phyloP scores from a whole-genome alignment of 2,113 vertebrate species.

The Cavia porcellus region DNA sequence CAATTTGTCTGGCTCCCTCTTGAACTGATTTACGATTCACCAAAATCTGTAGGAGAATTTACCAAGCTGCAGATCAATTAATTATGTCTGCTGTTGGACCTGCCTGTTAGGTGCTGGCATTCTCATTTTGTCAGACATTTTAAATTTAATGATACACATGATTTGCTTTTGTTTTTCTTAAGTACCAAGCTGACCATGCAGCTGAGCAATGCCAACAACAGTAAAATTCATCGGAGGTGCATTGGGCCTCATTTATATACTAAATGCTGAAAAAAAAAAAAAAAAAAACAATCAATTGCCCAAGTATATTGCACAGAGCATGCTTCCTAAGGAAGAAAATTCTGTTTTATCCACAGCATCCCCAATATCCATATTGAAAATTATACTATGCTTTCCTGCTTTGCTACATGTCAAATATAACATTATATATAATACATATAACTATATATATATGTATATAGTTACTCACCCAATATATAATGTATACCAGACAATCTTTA shows the following conservation, averaged over 20 bases:
- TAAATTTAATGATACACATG: background rate
- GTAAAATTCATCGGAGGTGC: background rate
- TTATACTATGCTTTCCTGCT: background rate
- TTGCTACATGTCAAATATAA: background rate
- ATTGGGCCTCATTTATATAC: background rate
- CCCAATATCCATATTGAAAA: background rate
- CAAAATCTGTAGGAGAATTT: constrained; percentile 57
- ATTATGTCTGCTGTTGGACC: constrained; percentile 47
- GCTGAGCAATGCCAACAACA: background rate
- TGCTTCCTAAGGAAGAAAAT: background rate
- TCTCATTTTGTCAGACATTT: constrained; percentile 31
- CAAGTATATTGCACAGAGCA: background rate
- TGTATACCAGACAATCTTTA: background rate
- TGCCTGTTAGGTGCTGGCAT: background rate
- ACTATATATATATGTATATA: no score
- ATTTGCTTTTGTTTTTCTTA: constrained; percentile 61
- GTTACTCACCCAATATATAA: background rate
- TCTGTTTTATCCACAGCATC: background rate
- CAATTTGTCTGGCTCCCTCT: constrained; percentile 65
- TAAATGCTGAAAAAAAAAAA: background rate
- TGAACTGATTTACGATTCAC: constrained; percentile 71
- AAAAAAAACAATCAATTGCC: background rate
- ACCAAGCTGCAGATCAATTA: constrained; percentile 59
- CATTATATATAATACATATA: no score
- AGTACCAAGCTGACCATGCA: constrained; percentile 17